Evolutionary conservation across 2,797 vertebrate genomes (phyloP), one percentile per base, ranked within the genome.

Genomic region (Podargus strigoides): DNA sequence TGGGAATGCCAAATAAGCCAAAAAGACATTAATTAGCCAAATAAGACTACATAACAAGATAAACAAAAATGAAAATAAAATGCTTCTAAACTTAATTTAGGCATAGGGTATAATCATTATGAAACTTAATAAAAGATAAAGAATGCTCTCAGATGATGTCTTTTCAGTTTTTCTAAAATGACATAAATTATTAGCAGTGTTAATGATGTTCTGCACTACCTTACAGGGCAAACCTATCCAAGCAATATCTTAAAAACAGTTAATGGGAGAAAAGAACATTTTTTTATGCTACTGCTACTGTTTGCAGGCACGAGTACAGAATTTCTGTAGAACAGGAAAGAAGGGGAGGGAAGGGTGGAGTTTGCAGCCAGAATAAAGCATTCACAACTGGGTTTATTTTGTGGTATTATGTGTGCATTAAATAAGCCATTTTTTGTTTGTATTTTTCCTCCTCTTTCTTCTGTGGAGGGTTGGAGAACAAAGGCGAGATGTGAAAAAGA

Each of bases 21-120:
- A 70, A 70, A 84, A 59, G 6, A 23, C 14, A 74, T 58, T 74
- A 92, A 87, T 74, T 87, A 74, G 15, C 18, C 34, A 85, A 94
- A 70, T 82, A 87, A 70, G 30, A 82, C 78, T 67, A 59, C 23
- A 50, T 22, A 86, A 63, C 21, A 89, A 56, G 36, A 36, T 66
- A 74, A 89, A 79, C 8, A 90, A 88, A 96, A 88, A 80, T 21
- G 15, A 94, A 91, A 91, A 93, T 73, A 0, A 88, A 93, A 88
- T 46, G 30, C n/a, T 90, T 82, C 63, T 76, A 79, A 95, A 90
- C 46, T 64, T 79, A 82, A 94, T 96, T 68, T 80, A 74, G 49
- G 46, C n/a, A 92, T 12, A 63, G 20, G 49, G 20, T 49, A 87
- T 47, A 68, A 77, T 87, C 0, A 87, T 97, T 92, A 80, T 60